Evolutionary conservation across 2,888 invertebrate genomes (phyloP), one percentile per base, ranked within the genome.

Genomic region (Nyleta sp.): DNA sequence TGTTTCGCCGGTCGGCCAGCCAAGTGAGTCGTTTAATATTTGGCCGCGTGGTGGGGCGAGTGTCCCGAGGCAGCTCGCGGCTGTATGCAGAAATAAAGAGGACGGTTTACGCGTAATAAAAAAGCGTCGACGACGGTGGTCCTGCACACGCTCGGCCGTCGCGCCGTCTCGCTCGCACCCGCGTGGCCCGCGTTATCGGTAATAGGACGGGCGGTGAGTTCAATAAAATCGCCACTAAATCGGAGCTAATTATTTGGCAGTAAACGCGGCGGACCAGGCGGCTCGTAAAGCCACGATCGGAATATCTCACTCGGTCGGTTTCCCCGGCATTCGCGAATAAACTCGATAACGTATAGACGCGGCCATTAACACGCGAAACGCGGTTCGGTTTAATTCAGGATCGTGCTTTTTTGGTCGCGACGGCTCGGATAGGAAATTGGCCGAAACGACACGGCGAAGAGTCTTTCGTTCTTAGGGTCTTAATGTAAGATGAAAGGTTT

Each of bases 181-280:
- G 42, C 59, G 24, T 33, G 20, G 40, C 3, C 24, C 46, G n/a
- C 4, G 55, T 84, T 84, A 83, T 81, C 82, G 80, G 80, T 81
- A 83, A 85, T 80, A 82, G 83, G 78, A 74, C 72, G 72, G 70
- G 62, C 75, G 62, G 77, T 68, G 75, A 76, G 81, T 81, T 84
- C 82, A 86, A 85, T 86, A 84, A 83, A 85, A 84, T 87, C 81
- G 85, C 85, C 84, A 87, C 87, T 88, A 89, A 89, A 89, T 88
- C 87, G 86, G 87, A 85, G 87, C 89, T 88, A 89, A 89, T 89
- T 89, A 88, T 88, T 89, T 85, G 86, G 86, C 87, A 86, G 88
- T 85, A 86, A 86, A 85, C 82, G 86, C 84, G 82, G 83, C 82
- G 81, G 67, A 83, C 52, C 76, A 80, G 82, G 83, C 83, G 85